Evolutionary conservation across 2,797 vertebrate species (phyloP).

Genomic region (Bryconaethiops microstoma): DNA sequence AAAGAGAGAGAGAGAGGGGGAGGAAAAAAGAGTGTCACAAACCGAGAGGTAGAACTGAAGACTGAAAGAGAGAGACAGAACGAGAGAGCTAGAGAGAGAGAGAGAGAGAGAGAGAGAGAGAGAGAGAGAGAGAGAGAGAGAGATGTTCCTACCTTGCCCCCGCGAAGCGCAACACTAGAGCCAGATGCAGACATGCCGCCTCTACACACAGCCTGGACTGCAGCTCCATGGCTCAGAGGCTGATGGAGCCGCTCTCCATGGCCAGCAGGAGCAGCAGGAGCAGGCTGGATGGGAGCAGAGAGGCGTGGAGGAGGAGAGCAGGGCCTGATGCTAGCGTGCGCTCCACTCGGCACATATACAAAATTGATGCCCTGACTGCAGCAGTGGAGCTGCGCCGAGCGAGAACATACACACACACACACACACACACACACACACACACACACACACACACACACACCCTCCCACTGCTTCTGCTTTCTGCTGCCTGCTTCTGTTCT

Average conservation of each 20-base stretch:
- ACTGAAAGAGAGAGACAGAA: conserved; percentile 35
- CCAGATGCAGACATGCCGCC: conserved; percentile 78
- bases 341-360: conserved; percentile 71
- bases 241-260: conserved; percentile 46
- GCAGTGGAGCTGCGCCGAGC: conserved; percentile 59
- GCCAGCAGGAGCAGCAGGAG: conserved; percentile 4
- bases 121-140: conserved; percentile 2
- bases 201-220: conserved; percentile 65
- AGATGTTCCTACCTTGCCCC: conserved; percentile 67
- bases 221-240: conserved; percentile 42
- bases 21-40: not conserved
- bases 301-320: conserved; percentile 40
- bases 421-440: conserved; percentile 62
- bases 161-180: conserved; percentile 80
- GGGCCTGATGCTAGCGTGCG: conserved; percentile 36
- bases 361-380: conserved; percentile 80
- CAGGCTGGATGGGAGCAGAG: conserved; percentile 11
- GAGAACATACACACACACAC: conserved; percentile 57
- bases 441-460: conserved; percentile 62
- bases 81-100: not conserved
- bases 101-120: conserved; percentile 14
- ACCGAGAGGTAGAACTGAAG: conserved; percentile 4
- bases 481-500: conserved; percentile 56
- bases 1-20: not conserved
- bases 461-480: conserved; percentile 59